phyloP scores from a whole-genome alignment of 2,888 invertebrate genomes.

The Cryptus armator region DNA sequence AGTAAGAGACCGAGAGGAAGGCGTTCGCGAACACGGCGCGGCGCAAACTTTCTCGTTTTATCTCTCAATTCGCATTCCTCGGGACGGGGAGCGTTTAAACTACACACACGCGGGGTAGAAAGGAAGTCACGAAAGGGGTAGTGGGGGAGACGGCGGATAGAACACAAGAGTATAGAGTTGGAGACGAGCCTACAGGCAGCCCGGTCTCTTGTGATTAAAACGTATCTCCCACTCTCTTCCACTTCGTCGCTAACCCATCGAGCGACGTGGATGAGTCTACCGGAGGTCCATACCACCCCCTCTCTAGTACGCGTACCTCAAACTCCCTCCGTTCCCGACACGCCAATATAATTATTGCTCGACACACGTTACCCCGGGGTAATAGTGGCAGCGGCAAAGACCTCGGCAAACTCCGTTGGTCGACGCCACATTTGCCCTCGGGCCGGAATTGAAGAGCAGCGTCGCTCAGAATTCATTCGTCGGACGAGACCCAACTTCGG shows the following conservation, averaged over 20 bases:
- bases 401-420: slow-evolving; percentile 60
- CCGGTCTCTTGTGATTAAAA: slow-evolving; percentile 82
- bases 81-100: slow-evolving; percentile 81
- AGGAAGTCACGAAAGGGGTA: background rate
- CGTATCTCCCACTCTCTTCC: slow-evolving; percentile 65
- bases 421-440: slow-evolving; percentile 73
- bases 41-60: slow-evolving; percentile 82
- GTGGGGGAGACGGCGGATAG: slow-evolving; percentile 28
- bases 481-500: slow-evolving; percentile 77
- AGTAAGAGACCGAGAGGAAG: slow-evolving; percentile 69
- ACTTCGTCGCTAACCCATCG: slow-evolving; percentile 42
- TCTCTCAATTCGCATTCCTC: slow-evolving; percentile 83
- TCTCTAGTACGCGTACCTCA: slow-evolving; percentile 45
- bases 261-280: slow-evolving; percentile 48
- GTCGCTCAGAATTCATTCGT: slow-evolving; percentile 80
- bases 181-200: slow-evolving; percentile 65
- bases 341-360: slow-evolving; percentile 80
- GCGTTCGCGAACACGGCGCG: slow-evolving; percentile 62
- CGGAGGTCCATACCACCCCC: slow-evolving; percentile 37
- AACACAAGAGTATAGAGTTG: slow-evolving; percentile 48
- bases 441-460: slow-evolving; percentile 80
- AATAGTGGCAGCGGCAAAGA: slow-evolving; percentile 67
- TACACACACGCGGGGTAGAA: slow-evolving; percentile 74
- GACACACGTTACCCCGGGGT: slow-evolving; percentile 79
- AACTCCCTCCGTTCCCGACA: slow-evolving; percentile 70